phyloP scores from a whole-genome alignment of 2,797 vertebrate genomes.

The Chiloscyllium punctatum region DNA sequence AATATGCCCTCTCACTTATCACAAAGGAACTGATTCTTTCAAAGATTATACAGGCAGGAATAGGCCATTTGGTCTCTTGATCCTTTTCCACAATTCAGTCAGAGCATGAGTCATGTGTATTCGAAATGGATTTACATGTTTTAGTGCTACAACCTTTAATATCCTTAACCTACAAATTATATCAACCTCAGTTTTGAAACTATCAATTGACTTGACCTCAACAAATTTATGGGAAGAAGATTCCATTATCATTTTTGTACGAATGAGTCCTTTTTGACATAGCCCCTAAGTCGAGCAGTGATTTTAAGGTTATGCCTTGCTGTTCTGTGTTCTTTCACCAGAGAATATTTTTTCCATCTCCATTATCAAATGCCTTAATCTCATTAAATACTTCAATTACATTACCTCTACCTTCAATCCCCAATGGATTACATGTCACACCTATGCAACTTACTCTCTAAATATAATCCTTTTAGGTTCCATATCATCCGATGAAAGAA shows the following conservation, averaged over 20 bases:
- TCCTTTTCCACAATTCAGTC: too few species aligned
- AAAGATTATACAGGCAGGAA: not conserved
- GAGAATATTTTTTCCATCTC: not conserved
- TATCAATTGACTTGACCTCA: not conserved
- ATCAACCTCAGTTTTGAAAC: not conserved
- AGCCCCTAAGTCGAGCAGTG: not conserved
- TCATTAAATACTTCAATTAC: not conserved
- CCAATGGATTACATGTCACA: not conserved
- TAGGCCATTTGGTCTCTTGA: too few species aligned
- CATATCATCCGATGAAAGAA: not conserved
- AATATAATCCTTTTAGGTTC: not conserved
- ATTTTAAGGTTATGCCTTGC: not conserved
- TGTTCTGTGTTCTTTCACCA: not conserved
- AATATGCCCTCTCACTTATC: not conserved
- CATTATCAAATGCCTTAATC: not conserved
- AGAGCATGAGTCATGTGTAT: too few species aligned
- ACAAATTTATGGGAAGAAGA: not conserved
- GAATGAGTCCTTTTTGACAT: not conserved
- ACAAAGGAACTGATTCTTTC: not conserved
- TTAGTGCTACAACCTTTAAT: not conserved
- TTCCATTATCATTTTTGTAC: not conserved
- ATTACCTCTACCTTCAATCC: not conserved
- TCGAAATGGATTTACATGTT: too few species aligned
- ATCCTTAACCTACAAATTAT: not conserved
- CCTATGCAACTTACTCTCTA: not conserved